A percentile compares a stretch with the other conserved stretches of the same genome.
These are phyloP conservation scores for Empis livida DNA, from an alignment of 2,888 invertebrate species.

Conservation along the genomic window DNA sequence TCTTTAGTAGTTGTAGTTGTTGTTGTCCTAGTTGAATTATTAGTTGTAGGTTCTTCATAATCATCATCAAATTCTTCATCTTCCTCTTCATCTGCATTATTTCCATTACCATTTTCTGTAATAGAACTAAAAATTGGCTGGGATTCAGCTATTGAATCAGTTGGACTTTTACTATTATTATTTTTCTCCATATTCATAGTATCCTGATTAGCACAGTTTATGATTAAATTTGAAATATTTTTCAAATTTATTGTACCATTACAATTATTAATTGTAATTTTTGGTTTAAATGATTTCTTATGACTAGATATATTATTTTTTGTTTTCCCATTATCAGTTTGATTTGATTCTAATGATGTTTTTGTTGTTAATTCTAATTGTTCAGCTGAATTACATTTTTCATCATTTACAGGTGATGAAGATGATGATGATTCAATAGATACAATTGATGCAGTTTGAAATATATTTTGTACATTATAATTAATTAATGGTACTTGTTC, in stretches of 20 bases:
- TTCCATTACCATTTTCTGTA: neutral
- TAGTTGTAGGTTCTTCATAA: slow-evolving; percentile 1
- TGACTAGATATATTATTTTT: neutral
- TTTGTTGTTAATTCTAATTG: no score
- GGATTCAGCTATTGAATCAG: slow-evolving; percentile 4
- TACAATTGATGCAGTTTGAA: no score
- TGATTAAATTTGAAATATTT: slow-evolving; percentile 33
- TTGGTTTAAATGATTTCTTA: slow-evolving; percentile 24
- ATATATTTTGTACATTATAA: no score
- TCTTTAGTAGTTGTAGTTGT: slow-evolving; percentile 9
- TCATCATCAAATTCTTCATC: slow-evolving; percentile 5
- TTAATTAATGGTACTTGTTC: no score
- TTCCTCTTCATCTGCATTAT: slow-evolving; percentile 1
- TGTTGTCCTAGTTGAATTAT: neutral
- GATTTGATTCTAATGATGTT: slow-evolving; percentile 4
- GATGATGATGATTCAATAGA: no score
- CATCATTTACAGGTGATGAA: no score
- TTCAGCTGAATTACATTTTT: neutral
- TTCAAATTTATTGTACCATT: slow-evolving; percentile 34
- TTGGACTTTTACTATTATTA: slow-evolving; percentile 23
- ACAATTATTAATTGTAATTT: slow-evolving; percentile 35
- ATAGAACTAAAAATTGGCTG: neutral
- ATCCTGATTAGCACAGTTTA: slow-evolving; percentile 30
- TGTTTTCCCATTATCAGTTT: slow-evolving; percentile 6
- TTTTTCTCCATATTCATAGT: slow-evolving; percentile 10